These are phyloP conservation scores for Gnathonemus longibarbis DNA, from an alignment of 2,113 vertebrate species.

Conservation along the genomic window DNA sequence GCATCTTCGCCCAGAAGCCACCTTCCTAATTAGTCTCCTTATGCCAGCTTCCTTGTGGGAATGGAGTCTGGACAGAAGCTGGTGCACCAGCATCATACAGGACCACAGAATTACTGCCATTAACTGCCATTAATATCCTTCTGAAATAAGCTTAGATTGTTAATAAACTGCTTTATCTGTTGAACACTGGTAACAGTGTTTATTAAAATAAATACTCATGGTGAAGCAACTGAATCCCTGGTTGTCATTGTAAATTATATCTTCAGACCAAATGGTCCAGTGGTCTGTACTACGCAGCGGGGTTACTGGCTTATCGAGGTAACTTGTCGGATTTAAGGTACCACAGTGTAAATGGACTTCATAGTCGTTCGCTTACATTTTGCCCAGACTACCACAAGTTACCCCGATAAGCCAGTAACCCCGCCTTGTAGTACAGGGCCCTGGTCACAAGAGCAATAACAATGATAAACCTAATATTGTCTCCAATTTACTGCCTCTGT, in stretches of 20 bases:
- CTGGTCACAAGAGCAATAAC: background rate
- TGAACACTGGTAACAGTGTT: background rate
- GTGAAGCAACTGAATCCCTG: background rate
- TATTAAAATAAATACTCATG: background rate
- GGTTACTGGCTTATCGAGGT: too few species aligned
- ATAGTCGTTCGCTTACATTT: too few species aligned
- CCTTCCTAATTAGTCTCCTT: background rate
- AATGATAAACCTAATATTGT: background rate
- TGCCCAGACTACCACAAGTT: too few species aligned
- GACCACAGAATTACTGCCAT: background rate
- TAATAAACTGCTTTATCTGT: background rate
- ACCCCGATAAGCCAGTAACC: too few species aligned
- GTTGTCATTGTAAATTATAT: background rate
- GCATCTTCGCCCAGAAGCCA: background rate
- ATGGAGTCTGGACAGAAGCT: background rate
- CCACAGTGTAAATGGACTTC: too few species aligned
- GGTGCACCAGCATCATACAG: background rate
- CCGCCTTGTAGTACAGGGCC: too few species aligned
- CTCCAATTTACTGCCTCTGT: background rate
- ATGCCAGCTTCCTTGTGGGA: background rate
- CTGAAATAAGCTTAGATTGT: background rate
- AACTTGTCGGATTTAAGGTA: too few species aligned
- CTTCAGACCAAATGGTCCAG: background rate
- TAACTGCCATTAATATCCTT: background rate
- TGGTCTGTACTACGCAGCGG: too few species aligned